phyloP scores from a whole-genome alignment of 2,113 vertebrate genomes.

The Hippocampus guttulatus region DNA sequence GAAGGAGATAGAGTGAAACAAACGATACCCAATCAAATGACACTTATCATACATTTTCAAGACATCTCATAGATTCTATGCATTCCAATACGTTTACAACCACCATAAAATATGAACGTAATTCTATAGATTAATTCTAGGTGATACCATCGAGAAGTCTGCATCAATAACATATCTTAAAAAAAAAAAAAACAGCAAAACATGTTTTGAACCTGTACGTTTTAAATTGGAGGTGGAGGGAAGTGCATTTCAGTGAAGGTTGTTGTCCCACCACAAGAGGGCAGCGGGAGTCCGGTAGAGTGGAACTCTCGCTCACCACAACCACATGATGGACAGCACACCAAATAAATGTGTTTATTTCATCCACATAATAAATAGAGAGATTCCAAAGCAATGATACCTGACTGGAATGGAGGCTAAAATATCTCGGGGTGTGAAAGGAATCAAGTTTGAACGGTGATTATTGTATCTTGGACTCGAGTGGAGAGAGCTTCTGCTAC shows the following conservation, averaged over 20 bases:
- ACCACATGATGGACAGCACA: neutral
- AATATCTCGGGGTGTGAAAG: conserved; percentile 43
- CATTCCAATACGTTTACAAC: no score
- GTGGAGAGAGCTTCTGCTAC: conserved; percentile 31
- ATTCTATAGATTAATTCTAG: no score
- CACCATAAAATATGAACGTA: no score
- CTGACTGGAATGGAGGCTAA: conserved; percentile 41
- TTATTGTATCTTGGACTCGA: conserved; percentile 36
- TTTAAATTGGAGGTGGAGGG: neutral
- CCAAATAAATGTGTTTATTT: conserved; percentile 69
- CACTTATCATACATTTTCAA: no score
- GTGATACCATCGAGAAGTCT: no score
- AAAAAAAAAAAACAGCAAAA: no score
- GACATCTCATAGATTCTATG: no score
- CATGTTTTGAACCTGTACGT: no score
- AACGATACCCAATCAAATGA: no score
- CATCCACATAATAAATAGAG: conserved; percentile 74
- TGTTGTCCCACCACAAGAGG: conserved; percentile 60
- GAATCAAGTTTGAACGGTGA: conserved; percentile 55
- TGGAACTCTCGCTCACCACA: neutral
- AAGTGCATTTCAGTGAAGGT: conserved; percentile 7
- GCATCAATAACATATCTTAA: no score
- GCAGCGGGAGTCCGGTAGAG: conserved; percentile 41
- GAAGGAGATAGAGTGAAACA: no score
- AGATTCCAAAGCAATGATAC: conserved; percentile 64